A percentile compares a stretch with the other conserved stretches of the same genome.
phyloP scores from a whole-genome alignment of 2,113 vertebrate genomes.

The Eulemur macaco region DNA sequence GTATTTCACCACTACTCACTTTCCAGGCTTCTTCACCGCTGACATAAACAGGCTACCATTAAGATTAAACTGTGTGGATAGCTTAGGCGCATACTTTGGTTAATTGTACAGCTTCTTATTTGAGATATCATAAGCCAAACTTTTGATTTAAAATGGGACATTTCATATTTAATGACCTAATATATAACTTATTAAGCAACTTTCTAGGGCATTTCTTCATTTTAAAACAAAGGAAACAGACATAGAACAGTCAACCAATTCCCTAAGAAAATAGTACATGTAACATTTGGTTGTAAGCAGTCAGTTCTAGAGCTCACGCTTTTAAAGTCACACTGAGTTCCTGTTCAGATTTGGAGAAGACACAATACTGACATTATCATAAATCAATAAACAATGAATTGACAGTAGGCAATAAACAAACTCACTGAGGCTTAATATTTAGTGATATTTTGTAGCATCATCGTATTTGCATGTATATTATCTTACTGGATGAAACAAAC shows the following conservation, averaged over 20 bases:
- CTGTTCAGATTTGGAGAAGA: background rate
- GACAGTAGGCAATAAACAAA: background rate
- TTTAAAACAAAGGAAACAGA: background rate
- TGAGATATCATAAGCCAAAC: too few relatives aligned
- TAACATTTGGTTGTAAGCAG: background rate
- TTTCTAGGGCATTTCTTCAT: background rate
- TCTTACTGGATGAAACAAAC: background rate
- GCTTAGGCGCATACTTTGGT: too few relatives aligned
- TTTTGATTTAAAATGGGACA: too few relatives aligned
- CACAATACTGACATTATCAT: background rate
- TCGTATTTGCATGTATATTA: background rate
- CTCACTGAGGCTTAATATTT: background rate
- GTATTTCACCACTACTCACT: too few relatives aligned
- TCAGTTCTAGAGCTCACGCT: background rate
- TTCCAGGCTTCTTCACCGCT: too few relatives aligned
- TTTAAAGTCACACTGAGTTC: background rate
- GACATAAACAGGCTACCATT: too few relatives aligned
- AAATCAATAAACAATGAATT: background rate
- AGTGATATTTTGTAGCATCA: background rate
- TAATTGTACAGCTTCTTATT: too few relatives aligned
- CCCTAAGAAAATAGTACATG: background rate
- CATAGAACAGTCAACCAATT: background rate
- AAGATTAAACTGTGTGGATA: too few relatives aligned
- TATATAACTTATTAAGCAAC: background rate
- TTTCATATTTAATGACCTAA: too few relatives aligned